Evolutionary conservation across 2,888 invertebrate species (phyloP).

Genomic region (Trilocha varians): DNA sequence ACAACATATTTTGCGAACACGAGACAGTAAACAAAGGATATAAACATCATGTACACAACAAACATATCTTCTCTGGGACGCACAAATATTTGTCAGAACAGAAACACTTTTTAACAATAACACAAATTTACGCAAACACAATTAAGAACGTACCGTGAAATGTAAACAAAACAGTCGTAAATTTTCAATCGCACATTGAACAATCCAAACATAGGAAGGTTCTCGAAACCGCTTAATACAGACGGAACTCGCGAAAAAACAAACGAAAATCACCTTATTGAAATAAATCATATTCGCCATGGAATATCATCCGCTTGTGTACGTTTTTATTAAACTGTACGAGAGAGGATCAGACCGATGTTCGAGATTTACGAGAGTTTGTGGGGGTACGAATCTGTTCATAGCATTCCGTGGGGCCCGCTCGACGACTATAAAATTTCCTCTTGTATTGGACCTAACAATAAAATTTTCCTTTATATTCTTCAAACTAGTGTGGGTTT

Average conservation of each 20-base stretch:
- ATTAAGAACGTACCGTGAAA: not conserved
- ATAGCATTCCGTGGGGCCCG: slow-evolving; percentile 28
- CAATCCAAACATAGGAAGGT: slow-evolving; percentile 44
- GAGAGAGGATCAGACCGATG: slow-evolving; percentile 45
- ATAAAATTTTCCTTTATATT: slow-evolving; percentile 40
- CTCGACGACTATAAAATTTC: slow-evolving; percentile 45
- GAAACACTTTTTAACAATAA: not conserved
- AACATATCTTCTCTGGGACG: not conserved
- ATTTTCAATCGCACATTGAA: slow-evolving; percentile 34
- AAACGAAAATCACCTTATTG: slow-evolving; percentile 19
- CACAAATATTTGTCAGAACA: no score
- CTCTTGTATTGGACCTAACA: slow-evolving; percentile 30
- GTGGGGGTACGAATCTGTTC: slow-evolving; percentile 46
- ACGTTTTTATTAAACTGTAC: slow-evolving; percentile 13
- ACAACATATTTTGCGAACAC: no score
- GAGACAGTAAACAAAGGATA: no score
- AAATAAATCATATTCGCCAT: slow-evolving; percentile 44
- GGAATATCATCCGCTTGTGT: slow-evolving; percentile 3
- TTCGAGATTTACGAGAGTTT: slow-evolving; percentile 53
- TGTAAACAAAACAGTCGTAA: not conserved
- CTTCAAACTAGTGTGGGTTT: not conserved
- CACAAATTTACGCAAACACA: not conserved
- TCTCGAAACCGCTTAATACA: slow-evolving; percentile 13
- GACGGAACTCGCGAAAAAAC: slow-evolving; percentile 2
- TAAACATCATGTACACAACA: no score